Base-by-base conservation (phyloP, 1,140 invertebrate species). In the Maniola jurtina region DNA sequence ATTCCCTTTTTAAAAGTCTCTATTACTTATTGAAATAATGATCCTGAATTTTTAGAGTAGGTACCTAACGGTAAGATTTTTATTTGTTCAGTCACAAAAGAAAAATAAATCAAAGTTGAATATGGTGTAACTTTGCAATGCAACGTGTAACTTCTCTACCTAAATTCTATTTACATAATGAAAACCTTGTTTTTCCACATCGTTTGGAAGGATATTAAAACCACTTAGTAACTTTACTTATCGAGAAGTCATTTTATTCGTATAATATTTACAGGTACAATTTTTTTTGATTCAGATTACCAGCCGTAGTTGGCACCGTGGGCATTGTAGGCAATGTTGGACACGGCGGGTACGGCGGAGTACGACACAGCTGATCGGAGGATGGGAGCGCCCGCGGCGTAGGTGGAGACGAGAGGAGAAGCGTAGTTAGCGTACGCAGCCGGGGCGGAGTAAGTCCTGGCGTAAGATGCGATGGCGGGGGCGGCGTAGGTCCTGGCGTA, bases 281-380 rank as follows among this genome's bases (percentile, higher is more conserved):
- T 48, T 45, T 68, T 60, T 56, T 47, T 14, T 40, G 14, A 56
- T 56, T 75, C 68, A 73, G 65, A 73, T 75, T 73, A 76, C 83
- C 82, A 78, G 68, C 74, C 80, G 69, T 80, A 81, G 71, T 82
- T 72, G 33, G 69, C 71, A 33, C 72, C 73, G 52, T 74, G 72
- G 16, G 72, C 76, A 61, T 69, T 77, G 75, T 80, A 83, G 16
- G 80, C 63, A 25, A 80, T 76, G 68, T 83, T 75, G 52, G 80
- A 81, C 15, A 81, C 74, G 33, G 73, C 77, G 40, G 81, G 81
- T 8, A 77, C 80, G 13, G 80, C 75, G 15, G 81, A 79, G 77
- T 81, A 80, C 9, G 77, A 66, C 54, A 75, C 14, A 54, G 80
- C 73, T 55, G 78, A 79, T 48, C 71, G 71, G 52, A 77, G 64